Evolutionary conservation across 1,140 invertebrate species (phyloP).

Genomic region (Nomia melanderi): DNA sequence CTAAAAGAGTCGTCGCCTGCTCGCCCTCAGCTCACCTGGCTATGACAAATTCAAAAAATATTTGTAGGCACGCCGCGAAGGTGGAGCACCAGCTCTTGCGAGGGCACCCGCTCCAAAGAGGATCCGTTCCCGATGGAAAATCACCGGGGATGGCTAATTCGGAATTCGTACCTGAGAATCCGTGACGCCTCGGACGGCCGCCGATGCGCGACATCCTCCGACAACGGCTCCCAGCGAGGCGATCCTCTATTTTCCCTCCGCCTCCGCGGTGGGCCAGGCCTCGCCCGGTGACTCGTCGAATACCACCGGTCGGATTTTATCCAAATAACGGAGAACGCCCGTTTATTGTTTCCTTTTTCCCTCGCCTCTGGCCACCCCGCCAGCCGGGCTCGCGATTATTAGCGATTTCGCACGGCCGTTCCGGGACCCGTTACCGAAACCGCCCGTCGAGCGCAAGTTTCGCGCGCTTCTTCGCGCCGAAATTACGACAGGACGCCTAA

Average conservation of each 20-base stretch:
- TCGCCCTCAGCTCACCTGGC: slow-evolving; percentile 56
- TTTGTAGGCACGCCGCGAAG: slow-evolving; percentile 38
- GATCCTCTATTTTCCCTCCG: slow-evolving; percentile 3
- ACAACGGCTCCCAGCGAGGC: neutral
- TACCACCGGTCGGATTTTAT: neutral
- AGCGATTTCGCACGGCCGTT: slow-evolving; percentile 44
- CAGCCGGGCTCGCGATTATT: slow-evolving; percentile 30
- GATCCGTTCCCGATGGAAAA: slow-evolving; percentile 53
- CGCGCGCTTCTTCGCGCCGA: slow-evolving; percentile 51
- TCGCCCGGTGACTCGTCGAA: neutral
- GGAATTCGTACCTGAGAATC: slow-evolving; percentile 49
- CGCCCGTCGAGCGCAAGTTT: slow-evolving; percentile 40
- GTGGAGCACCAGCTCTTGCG: slow-evolving; percentile 24
- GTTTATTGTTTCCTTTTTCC: neutral
- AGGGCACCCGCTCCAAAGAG: slow-evolving; percentile 18
- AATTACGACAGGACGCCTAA: slow-evolving; percentile 56
- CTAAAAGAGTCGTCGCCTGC: neutral
- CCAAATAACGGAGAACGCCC: neutral
- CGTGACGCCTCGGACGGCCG: neutral
- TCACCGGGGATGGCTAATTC: slow-evolving; percentile 61
- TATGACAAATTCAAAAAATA: slow-evolving; percentile 64
- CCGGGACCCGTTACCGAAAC: slow-evolving; percentile 22
- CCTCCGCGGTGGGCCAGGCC: neutral
- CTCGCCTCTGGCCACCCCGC: neutral
- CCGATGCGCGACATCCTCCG: neutral